Evolutionary conservation across 2,888 invertebrate genomes (phyloP).

Genomic region (Rhorus exstirpatorius): DNA sequence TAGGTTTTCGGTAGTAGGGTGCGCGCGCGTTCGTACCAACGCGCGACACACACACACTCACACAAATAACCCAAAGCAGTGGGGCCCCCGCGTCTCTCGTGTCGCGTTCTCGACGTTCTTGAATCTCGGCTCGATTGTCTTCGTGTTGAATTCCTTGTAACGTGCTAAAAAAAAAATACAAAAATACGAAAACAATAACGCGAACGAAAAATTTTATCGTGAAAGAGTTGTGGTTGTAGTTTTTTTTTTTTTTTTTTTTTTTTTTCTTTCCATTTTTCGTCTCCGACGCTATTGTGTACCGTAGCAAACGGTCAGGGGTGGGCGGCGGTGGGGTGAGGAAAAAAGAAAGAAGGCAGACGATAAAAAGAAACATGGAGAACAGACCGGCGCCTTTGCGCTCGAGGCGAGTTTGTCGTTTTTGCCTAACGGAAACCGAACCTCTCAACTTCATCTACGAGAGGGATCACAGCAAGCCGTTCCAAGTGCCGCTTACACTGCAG

Average conservation of each 20-base stretch:
- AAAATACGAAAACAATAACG: no score
- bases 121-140: no score
- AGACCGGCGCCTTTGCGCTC: slow-evolving; percentile 88
- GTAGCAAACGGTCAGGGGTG: no score
- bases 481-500: slow-evolving; percentile 90
- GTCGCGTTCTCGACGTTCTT: slow-evolving; percentile 40
- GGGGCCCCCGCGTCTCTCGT: slow-evolving; percentile 48
- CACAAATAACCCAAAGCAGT: slow-evolving; percentile 26
- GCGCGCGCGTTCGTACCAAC: slow-evolving; percentile 54
- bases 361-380: slow-evolving; percentile 87
- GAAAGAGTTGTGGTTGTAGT: no score
- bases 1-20: slow-evolving; percentile 37
- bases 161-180: no score
- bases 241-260: no score
- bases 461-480: slow-evolving; percentile 88
- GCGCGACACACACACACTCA: slow-evolving; percentile 21
- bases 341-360: not conserved
- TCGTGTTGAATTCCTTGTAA: no score
- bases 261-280: no score
- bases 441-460: slow-evolving; percentile 90
- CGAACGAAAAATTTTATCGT: no score
- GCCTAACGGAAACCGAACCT: slow-evolving; percentile 89
- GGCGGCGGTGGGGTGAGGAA: no score
- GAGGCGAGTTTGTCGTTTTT: slow-evolving; percentile 92
- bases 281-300: slow-evolving; percentile 3